Percentiles rank a stretch among this genome's conserved stretches.
phyloP scores from a whole-genome alignment of 2,113 vertebrate species.

The Dendrocopos noguchii region DNA sequence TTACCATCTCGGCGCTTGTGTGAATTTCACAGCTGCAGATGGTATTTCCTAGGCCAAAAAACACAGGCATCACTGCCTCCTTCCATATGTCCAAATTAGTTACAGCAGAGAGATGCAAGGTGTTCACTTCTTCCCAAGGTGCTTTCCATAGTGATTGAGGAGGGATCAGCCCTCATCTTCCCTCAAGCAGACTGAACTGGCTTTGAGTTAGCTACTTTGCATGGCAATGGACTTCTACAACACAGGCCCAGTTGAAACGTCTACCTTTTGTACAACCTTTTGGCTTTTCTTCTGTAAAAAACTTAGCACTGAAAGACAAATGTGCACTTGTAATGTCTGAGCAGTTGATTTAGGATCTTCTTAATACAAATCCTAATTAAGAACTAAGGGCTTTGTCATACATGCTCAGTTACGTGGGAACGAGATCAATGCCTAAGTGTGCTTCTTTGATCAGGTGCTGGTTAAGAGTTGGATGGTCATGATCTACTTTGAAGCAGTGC shows the following conservation, averaged over 20 bases:
- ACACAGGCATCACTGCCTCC: neutral
- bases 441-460: neutral
- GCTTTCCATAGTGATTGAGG: neutral
- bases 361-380: neutral
- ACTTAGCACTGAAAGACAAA: neutral
- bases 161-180: neutral
- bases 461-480: neutral
- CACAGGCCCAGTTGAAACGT: neutral
- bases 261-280: neutral
- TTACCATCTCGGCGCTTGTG: neutral
- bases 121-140: neutral
- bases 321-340: neutral
- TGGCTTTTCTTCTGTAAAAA: neutral
- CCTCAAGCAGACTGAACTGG: neutral
- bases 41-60: neutral
- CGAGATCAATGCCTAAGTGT: neutral
- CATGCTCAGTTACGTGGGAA: neutral
- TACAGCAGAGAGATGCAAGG: constrained; percentile 1
- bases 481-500: neutral
- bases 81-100: neutral
- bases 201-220: neutral
- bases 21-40: constrained; percentile 35
- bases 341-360: neutral
- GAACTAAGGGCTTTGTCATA: neutral
- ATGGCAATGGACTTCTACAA: neutral